phyloP scores from a whole-genome alignment of 2,888 invertebrate species.

The Brenthis ino region DNA sequence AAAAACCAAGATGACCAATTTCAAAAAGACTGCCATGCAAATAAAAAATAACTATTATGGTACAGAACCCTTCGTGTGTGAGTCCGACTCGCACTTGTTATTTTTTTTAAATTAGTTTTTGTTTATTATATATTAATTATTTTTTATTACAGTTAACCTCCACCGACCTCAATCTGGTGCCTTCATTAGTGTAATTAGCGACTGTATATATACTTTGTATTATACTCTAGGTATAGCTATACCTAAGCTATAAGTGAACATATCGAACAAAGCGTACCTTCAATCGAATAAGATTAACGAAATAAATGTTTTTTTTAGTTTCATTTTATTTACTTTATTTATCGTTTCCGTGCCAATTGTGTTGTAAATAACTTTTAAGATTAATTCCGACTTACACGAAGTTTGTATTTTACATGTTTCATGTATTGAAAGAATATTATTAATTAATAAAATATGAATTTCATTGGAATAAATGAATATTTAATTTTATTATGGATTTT shows the following conservation, averaged over 20 bases:
- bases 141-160: constrained; percentile 65
- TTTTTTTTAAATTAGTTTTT: too few relatives aligned
- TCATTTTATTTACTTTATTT: constrained; percentile 47
- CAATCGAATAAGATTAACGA: constrained; percentile 55
- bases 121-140: constrained; percentile 5
- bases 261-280: constrained; percentile 74
- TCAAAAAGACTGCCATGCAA: too few relatives aligned
- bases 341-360: constrained; percentile 73
- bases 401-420: constrained; percentile 44
- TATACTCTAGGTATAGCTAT: constrained; percentile 63
- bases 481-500: constrained; percentile 48
- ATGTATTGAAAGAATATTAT: constrained; percentile 51
- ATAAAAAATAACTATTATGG: too few relatives aligned
- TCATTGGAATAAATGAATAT: constrained; percentile 70
- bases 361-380: constrained; percentile 49
- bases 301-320: constrained; percentile 47
- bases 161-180: constrained; percentile 82
- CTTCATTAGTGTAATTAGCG: constrained; percentile 75
- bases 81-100: too few relatives aligned
- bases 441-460: constrained; percentile 58
- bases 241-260: constrained; percentile 49
- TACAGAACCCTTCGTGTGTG: too few relatives aligned
- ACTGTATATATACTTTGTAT: constrained; percentile 77
- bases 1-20: too few relatives aligned
- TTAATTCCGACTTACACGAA: constrained; percentile 34